phyloP scores from a whole-genome alignment of 2,888 invertebrate genomes.

The Cancer borealis region DNA sequence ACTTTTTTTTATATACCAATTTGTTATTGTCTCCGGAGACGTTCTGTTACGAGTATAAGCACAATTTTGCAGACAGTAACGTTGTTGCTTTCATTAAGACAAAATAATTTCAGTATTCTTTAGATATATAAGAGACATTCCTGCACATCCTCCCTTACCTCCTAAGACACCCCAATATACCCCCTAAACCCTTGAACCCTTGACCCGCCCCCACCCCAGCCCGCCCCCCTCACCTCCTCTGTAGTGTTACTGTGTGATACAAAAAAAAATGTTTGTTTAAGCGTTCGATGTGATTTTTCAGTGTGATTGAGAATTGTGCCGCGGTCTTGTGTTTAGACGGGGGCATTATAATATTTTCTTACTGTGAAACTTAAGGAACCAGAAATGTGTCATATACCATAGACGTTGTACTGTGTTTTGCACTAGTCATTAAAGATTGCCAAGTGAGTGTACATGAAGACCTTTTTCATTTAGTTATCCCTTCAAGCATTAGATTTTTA shows the following conservation, averaged over 20 bases:
- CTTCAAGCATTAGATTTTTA: neutral
- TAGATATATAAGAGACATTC: conserved; percentile 41
- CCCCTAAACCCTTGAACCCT: neutral
- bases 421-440: conserved; percentile 72
- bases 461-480: conserved; percentile 2
- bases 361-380: conserved; percentile 57
- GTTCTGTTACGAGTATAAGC: neutral
- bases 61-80: conserved; percentile 26
- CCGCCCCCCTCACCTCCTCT: neutral
- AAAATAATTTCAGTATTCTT: conserved; percentile 33
- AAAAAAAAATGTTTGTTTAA: conserved; percentile 40
- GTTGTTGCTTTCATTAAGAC: conserved; percentile 26
- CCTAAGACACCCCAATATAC: neutral
- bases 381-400: conserved; percentile 55
- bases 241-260: conserved; percentile 42
- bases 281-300: conserved; percentile 38
- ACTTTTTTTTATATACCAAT: neutral
- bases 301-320: conserved; percentile 12
- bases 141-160: neutral
- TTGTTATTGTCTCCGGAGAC: neutral
- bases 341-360: conserved; percentile 63
- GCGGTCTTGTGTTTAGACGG: conserved; percentile 48
- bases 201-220: neutral
- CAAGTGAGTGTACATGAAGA: conserved; percentile 54
- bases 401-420: conserved; percentile 69